Conservation (phyloP, 53 echinoderm and acorn worm genomes). For the Temnopleurus reevesii region DNA sequence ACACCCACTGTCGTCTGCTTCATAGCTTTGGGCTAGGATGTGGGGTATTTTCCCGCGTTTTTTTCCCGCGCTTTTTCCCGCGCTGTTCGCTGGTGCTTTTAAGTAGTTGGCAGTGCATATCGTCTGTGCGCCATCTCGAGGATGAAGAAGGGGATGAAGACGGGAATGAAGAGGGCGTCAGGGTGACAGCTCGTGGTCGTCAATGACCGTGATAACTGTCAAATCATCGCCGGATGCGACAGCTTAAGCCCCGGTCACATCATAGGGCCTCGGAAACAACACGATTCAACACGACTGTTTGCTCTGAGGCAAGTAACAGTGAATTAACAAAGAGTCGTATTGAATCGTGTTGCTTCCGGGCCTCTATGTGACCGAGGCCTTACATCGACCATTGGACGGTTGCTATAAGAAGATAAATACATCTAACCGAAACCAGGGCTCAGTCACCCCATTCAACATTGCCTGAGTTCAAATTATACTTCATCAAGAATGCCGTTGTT, state of each 20-base stretch:
- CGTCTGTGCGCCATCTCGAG: slow-evolving; percentile 19
- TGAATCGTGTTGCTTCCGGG: no score
- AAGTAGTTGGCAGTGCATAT: background rate
- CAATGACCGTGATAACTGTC: slow-evolving; percentile 35
- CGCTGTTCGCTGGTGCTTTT: background rate
- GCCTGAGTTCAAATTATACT: no score
- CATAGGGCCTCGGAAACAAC: no score
- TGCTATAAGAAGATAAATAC: background rate
- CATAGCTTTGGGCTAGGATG: background rate
- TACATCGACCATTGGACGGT: background rate
- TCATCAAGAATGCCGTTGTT: no score
- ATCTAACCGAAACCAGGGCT: no score
- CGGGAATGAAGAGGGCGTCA: background rate
- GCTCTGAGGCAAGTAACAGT: no score
- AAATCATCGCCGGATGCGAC: slow-evolving; percentile 26
- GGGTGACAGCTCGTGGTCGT: slow-evolving; percentile 16
- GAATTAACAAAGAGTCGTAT: no score
- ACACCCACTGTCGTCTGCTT: background rate
- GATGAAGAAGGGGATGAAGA: no score
- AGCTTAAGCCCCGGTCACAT: no score
- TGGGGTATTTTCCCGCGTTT: background rate
- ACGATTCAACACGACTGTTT: no score
- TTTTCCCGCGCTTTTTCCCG: background rate
- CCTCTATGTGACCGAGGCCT: no score
- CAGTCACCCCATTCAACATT: no score